Evolutionary conservation across 2,113 vertebrate genomes (phyloP), one percentile per base, ranked within the genome.

Genomic region (Taurulus bubalis): DNA sequence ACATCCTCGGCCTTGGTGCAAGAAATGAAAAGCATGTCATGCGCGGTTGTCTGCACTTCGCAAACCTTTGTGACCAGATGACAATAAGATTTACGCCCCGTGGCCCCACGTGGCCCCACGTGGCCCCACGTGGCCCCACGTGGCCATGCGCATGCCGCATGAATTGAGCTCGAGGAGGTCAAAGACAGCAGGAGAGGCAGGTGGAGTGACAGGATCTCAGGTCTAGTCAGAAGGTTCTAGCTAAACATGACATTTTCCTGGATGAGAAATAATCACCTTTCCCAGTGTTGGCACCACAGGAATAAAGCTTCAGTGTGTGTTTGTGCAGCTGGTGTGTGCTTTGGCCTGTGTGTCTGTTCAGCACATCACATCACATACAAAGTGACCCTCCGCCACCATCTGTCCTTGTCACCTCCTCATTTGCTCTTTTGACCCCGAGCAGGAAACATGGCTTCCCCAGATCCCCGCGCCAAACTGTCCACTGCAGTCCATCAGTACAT

Each of bases 351-450:
- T 53, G 20, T 53, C 22, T 53, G 20, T 51, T 22, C 49, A 8
- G 49, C 18, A 22, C 49, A 51, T 51, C 53, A 55, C 53, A 55
- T 24, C n/a, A 20, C 9, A 56, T 24, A 12, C n/a, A 24, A 14
- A 40, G 55, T 70, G 24, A 62, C 64, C 75, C 60, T 49, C 32
- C 32, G 38, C 15, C 26, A 26, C 14, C 76, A 82, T 77, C 47
- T 75, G 71, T 82, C 59, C 65, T 75, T n/a, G 49, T 73, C 67
- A 53, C 64, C 47, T 53, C 4, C 62, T 64, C 36, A n/a, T 51
- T 18, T 30, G 28, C 32, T 71, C 67, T 85, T 53, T 69, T 83
- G 55, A 85, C 64, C 76, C 49, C 5, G 6, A 66, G 11, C 40
- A 71, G 73, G 75, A 80, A 72, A 79, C 18, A 26, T 8, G 34